Evolutionary conservation across 2,113 vertebrate species (phyloP), one percentile per base, ranked within the genome.

Genomic region (Thalassoma bifasciatum): DNA sequence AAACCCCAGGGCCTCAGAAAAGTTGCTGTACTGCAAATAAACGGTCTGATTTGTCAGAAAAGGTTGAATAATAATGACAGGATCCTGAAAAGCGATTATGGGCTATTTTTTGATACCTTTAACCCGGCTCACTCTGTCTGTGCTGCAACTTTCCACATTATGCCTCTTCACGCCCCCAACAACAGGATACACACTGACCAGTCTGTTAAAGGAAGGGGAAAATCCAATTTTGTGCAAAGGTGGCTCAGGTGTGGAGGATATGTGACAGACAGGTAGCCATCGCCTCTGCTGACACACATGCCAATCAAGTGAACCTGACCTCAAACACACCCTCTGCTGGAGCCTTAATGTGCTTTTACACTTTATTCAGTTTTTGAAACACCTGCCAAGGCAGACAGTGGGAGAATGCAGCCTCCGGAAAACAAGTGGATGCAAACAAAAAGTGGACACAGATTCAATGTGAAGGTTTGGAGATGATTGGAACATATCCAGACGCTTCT

Each of bases 171-270:
- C 8, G 21, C 22, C 49, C 57, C n/a, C 17, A 66, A 66, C 66
- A 52, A 44, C 47, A 70, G 63, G 34, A 75, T 52, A 51, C 62
- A 9, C 21, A 46, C 38, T 71, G 57, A 66, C 49, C 67, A 14
- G 46, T 5, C 66, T 62, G 46, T 61, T 50, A 70, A 36, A 40
- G 44, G 56, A 53, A 73, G 26, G 37, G 26, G 23, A 75, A 74
- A 82, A 77, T 77, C 76, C 54, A 69, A 70, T 82, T 77, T 62
- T 59, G 59, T 72, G 66, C 34, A 72, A 72, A 78, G 66, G 63
- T 66, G 58, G 40, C 53, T 70, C 9, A 10, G 56, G 13, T 71
- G 61, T 75, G 64, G 51, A 13, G 72, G 68, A 83, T 46, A 21
- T 62, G 57, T 57, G 76, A 80, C 77, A 53, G 73, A 77, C 69